A percentile compares a stretch with the other conserved stretches of the same genome.
phyloP scores from a whole-genome alignment of 2,888 invertebrate genomes.

The Anthrax anthrax region DNA sequence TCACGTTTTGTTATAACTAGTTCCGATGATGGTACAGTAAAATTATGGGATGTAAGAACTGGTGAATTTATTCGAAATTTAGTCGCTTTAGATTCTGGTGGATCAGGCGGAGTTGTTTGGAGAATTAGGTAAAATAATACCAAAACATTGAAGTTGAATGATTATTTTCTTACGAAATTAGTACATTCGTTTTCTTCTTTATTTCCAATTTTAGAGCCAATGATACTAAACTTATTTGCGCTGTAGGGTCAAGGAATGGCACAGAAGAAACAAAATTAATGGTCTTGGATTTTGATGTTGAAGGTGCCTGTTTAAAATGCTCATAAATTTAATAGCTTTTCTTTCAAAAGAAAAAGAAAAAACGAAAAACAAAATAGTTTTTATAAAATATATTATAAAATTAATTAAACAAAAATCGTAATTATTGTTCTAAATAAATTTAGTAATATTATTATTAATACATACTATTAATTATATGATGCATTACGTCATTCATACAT shows the following conservation, averaged over 20 bases:
- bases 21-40: conserved; percentile 98
- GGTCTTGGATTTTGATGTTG: conserved; percentile 92
- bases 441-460: too few relatives aligned
- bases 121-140: conserved; percentile 58
- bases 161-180: too few relatives aligned
- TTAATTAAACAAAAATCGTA: too few relatives aligned
- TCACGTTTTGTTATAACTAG: conserved; percentile 96
- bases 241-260: conserved; percentile 95
- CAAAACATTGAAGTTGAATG: too few relatives aligned
- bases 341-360: too few relatives aligned
- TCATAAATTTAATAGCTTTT: conserved; percentile 22
- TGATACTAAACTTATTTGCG: conserved; percentile 93
- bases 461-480: too few relatives aligned
- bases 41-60: conserved; percentile 95
- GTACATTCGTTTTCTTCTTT: too few relatives aligned
- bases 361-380: too few relatives aligned
- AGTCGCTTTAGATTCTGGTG: conserved; percentile 84
- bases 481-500: too few relatives aligned
- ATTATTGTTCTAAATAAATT: too few relatives aligned
- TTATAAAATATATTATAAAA: too few relatives aligned
- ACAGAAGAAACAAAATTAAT: conserved; percentile 98
- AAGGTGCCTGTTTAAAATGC: conserved; percentile 49
- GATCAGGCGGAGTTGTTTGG: conserved; percentile 98
- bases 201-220: conserved; percentile 57
- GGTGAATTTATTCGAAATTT: conserved; percentile 94